phyloP scores from a whole-genome alignment of 2,113 vertebrate genomes.

The Rousettus leschenaultii region DNA sequence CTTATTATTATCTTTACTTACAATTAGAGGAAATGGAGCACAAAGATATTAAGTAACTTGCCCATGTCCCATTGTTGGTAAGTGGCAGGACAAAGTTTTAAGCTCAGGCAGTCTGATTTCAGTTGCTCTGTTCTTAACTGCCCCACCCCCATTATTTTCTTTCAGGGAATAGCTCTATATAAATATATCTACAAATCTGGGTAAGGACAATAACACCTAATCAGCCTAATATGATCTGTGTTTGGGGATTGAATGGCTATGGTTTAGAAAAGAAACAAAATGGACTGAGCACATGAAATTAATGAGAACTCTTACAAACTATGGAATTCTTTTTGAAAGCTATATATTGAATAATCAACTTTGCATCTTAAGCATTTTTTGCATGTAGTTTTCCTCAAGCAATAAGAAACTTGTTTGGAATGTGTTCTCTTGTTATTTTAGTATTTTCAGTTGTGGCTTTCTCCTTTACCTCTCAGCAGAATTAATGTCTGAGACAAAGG shows the following conservation, averaged over 20 bases:
- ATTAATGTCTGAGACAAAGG: background rate
- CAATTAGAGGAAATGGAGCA: background rate
- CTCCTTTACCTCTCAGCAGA: background rate
- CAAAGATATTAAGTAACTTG: background rate
- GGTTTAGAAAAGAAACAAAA: slow-evolving; percentile 3
- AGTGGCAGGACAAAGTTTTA: background rate
- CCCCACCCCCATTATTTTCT: background rate
- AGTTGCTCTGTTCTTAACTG: background rate
- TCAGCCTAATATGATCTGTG: background rate
- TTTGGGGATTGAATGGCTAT: background rate
- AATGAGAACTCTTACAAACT: background rate
- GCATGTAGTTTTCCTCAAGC: background rate
- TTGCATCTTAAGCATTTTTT: background rate
- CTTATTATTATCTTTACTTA: background rate
- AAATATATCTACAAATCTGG: background rate
- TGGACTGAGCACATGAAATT: background rate
- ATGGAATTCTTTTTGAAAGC: background rate
- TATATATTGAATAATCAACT: background rate
- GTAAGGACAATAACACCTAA: background rate
- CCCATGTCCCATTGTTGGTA: background rate
- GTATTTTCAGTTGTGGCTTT: background rate
- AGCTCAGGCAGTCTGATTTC: background rate
- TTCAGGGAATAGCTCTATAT: background rate
- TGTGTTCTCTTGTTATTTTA: background rate
- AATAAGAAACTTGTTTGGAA: background rate